Conservation (phyloP, 2,113 vertebrate species). For the Meriones unguiculatus region DNA sequence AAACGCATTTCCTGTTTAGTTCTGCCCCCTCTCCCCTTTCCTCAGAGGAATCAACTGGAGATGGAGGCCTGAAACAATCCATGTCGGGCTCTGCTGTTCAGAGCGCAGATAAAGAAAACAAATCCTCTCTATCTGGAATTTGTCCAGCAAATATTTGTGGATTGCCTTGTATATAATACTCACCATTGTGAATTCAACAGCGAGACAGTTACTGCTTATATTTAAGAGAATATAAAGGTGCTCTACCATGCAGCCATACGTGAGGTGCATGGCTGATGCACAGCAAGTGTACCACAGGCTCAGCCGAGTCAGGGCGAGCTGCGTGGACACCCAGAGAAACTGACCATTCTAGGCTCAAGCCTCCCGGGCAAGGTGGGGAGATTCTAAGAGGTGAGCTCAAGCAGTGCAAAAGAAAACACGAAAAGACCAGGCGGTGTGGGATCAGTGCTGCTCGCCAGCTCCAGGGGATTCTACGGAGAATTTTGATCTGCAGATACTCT, state of each 20-base stretch:
- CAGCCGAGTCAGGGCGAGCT: not conserved
- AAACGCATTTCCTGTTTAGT: not conserved
- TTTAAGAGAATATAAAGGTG: not conserved
- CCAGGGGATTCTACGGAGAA: too few relatives aligned
- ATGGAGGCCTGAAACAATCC: not conserved
- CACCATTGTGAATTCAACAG: not conserved
- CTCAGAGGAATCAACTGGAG: not conserved
- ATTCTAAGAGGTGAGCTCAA: slow-evolving; percentile 10
- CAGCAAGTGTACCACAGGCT: too few relatives aligned
- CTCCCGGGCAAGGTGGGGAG: not conserved
- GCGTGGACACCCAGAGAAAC: not conserved
- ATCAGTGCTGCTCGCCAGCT: not conserved
- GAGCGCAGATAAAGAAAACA: not conserved
- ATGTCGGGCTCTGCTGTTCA: not conserved
- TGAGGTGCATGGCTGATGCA: not conserved
- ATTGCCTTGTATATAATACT: not conserved
- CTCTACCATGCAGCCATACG: not conserved
- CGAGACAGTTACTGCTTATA: not conserved
- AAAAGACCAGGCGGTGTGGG: not conserved
- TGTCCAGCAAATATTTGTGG: not conserved
- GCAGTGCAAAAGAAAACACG: not conserved
- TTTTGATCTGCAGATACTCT: not conserved
- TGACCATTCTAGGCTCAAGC: not conserved
- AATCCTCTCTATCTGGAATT: not conserved
- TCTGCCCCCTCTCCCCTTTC: not conserved